Evolutionary conservation across 1,140 invertebrate species (phyloP).

Genomic region (Drosophila bifasciata): DNA sequence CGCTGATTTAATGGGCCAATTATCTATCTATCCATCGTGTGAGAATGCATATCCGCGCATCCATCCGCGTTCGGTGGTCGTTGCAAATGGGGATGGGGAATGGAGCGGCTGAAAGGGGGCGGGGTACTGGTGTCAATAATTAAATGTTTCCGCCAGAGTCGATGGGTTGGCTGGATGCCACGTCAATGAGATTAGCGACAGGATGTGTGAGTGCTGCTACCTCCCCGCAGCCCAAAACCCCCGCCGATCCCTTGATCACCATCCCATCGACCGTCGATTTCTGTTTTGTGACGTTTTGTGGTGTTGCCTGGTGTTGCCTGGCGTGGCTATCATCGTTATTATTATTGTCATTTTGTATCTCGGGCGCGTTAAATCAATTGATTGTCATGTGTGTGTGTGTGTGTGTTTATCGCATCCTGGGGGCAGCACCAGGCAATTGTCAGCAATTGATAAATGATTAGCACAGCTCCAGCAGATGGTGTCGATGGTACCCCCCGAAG

Average conservation of each 20-base stretch:
- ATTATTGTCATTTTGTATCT: conserved; percentile 22
- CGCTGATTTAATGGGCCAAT: conserved; percentile 47
- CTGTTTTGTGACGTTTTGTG: conserved; percentile 8
- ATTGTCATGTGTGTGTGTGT: conserved; percentile 29
- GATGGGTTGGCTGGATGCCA: conserved; percentile 31
- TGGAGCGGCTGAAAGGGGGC: not conserved
- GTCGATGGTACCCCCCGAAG: not conserved
- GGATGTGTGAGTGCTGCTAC: conserved; percentile 35
- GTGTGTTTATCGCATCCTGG: conserved; percentile 51
- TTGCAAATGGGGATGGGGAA: not conserved
- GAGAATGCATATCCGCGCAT: conserved; percentile 50
- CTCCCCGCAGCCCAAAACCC: conserved; percentile 7
- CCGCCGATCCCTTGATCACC: not conserved
- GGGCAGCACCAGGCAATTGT: conserved; percentile 16
- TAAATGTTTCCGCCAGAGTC: conserved; percentile 57
- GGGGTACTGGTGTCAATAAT: conserved; percentile 64
- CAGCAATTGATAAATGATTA: conserved; percentile 13
- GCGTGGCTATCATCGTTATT: conserved; percentile 9
- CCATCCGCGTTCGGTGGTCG: conserved; percentile 34
- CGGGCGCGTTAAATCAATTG: conserved; percentile 53
- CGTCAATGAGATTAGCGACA: conserved; percentile 61
- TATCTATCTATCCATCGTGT: conserved; percentile 40
- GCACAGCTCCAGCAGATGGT: not conserved
- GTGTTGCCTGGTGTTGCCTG: too few relatives aligned
- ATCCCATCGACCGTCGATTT: not conserved